Evolutionary conservation across 1,140 invertebrate species (phyloP), one percentile per base, ranked within the genome.

Genomic region (Thaumetopoea pityocampa): DNA sequence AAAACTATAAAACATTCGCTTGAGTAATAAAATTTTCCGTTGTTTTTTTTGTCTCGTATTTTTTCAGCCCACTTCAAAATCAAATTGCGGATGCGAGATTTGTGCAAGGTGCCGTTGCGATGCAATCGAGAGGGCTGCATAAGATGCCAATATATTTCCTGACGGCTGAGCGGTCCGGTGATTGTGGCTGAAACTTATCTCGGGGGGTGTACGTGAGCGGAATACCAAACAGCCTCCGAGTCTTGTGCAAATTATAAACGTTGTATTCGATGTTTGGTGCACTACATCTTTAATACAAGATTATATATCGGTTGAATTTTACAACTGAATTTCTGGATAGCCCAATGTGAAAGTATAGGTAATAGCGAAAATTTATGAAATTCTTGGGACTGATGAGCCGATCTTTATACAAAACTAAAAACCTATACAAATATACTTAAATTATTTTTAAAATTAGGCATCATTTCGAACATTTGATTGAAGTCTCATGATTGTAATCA

Each of bases 101-200:
- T 49, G 45, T 30, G 23, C 27, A 28, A 41, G 49, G 44, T 29
- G 43, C 20, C 30, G 47, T 37, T 29, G 35, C 36, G 35, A 16
- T 32, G 37, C 37, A 37, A 48, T 44, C 35, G 45, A 33, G 37
- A 46, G 47, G 48, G 48, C 61, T 63, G 60, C 64, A 65, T 68
- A 64, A 80, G 71, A 69, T 74, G 78, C 72, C 77, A 78, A 81
- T 83, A 81, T 81, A 78, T 83, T 79, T 80, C 59, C 79, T 81
- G 74, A 78, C 74, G 77, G 57, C 64, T 79, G 77, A 81, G 67
- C 77, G 77, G 70, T 76, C 73, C 79, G 77, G 79, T 83, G 81
- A 83, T 83, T 83, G 77, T 80, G 70, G 70, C 64, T 73, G 77
- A 78, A 83, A 81, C 74, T 82, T 82, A 79, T 83, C 74, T 81